Percentiles rank a stretch among this genome's conserved stretches.
phyloP scores from a whole-genome alignment of 2,797 vertebrate genomes.

The Protonibea diacanthus region DNA sequence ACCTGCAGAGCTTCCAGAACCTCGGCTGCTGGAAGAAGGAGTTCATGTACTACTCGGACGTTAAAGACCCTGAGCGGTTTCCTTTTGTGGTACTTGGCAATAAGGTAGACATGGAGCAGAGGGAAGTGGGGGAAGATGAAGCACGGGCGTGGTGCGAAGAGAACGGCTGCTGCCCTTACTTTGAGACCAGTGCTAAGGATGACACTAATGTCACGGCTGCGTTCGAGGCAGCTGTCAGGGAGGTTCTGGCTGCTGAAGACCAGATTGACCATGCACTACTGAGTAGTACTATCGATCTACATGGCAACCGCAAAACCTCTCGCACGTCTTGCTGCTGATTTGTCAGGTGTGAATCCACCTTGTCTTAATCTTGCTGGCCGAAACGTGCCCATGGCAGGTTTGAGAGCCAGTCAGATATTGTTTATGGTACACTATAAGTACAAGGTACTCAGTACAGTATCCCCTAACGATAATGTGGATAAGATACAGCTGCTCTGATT shows the following conservation, averaged over 20 bases:
- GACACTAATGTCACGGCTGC: conserved; percentile 96
- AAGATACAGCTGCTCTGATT: conserved; percentile 43
- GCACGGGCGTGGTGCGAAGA: conserved; percentile 95
- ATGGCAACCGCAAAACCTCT: conserved; percentile 90
- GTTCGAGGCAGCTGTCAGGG: conserved; percentile 96
- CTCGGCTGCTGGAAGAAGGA: conserved; percentile 97
- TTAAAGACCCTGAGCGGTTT: conserved; percentile 94
- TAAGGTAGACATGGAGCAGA: conserved; percentile 94
- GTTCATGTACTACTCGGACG: conserved; percentile 95
- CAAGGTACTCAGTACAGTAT: conserved; percentile 47
- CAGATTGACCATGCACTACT: conserved; percentile 93
- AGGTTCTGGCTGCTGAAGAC: conserved; percentile 94
- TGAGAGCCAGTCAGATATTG: conserved; percentile 45
- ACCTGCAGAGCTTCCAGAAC: conserved; percentile 97
- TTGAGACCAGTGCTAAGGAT: conserved; percentile 98
- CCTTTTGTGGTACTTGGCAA: conserved; percentile 98
- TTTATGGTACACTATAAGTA: conserved; percentile 66
- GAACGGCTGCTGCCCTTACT: conserved; percentile 94
- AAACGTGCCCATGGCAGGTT: conserved; percentile 44
- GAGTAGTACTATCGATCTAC: conserved; percentile 93
- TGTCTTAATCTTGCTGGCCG: conserved; percentile 47
- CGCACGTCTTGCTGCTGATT: conserved; percentile 93
- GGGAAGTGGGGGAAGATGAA: conserved; percentile 93
- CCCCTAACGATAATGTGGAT: conserved; percentile 51
- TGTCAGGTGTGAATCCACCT: conserved; percentile 45